phyloP scores from a whole-genome alignment of 2,797 vertebrate genomes.

The Microctenopoma steveboyesi region DNA sequence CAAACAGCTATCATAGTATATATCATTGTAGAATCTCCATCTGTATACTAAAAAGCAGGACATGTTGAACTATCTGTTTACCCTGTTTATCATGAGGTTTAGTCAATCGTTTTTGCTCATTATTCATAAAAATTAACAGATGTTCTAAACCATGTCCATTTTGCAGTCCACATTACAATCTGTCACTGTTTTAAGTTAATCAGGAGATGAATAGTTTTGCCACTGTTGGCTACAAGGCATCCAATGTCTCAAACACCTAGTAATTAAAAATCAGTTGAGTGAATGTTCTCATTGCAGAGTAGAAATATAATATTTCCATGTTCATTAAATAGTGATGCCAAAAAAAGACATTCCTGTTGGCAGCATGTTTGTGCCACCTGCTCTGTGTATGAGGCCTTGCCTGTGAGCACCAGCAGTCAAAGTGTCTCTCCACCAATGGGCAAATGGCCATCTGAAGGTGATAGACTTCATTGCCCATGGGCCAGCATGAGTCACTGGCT shows the following conservation, averaged over 20 bases:
- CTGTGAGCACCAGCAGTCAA: conserved; percentile 62
- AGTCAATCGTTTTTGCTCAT: neutral
- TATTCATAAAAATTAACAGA: conserved; percentile 2
- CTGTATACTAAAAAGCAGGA: neutral
- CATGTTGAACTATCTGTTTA: neutral
- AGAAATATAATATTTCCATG: conserved; percentile 49
- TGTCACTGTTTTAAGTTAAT: conserved; percentile 24
- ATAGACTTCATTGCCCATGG: conserved; percentile 68
- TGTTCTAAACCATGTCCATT: neutral
- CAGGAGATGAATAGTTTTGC: neutral
- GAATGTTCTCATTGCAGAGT: conserved; percentile 21
- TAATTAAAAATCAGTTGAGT: conserved; percentile 51
- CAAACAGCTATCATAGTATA: conserved; percentile 22
- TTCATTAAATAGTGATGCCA: conserved; percentile 55
- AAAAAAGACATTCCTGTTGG: conserved; percentile 60
- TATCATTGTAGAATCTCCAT: conserved; percentile 8
- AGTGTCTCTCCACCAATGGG: conserved; percentile 60
- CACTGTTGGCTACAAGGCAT: neutral
- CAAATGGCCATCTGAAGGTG: conserved; percentile 74
- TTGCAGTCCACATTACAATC: conserved; percentile 8
- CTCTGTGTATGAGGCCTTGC: conserved; percentile 50
- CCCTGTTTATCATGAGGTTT: neutral
- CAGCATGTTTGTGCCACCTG: conserved; percentile 66
- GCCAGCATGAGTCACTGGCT: conserved; percentile 72
- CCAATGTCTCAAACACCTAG: conserved; percentile 26